These are phyloP conservation scores for Leistus spinibarbis DNA, from an alignment of 2,888 invertebrate species.

Conservation along the genomic window DNA sequence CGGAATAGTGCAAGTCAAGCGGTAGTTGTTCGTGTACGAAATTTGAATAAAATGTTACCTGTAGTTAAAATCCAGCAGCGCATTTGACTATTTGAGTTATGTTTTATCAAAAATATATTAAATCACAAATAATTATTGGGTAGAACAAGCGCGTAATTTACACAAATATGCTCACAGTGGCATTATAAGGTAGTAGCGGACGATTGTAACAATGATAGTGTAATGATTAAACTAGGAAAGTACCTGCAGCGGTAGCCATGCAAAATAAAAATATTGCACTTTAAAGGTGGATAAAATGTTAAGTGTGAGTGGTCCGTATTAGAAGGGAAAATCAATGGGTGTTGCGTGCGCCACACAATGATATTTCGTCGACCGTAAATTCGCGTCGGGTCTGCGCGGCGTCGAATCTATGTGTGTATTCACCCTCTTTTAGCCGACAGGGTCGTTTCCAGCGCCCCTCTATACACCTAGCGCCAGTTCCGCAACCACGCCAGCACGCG, in stretches of 20 bases:
- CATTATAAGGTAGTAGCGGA: neutral
- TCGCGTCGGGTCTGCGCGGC: neutral
- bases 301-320: conserved; percentile 3
- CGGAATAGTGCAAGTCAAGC: conserved; percentile 16
- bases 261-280: conserved; percentile 37
- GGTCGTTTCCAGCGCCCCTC: conserved; percentile 4
- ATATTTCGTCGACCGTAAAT: conserved; percentile 24
- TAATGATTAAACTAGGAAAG: neutral
- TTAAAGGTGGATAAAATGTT: conserved; percentile 38
- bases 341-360: conserved; percentile 31
- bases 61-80: conserved; percentile 39
- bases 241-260: conserved; percentile 38
- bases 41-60: conserved; percentile 27
- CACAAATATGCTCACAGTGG: neutral
- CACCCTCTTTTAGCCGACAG: conserved; percentile 11
- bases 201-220: neutral
- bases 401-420: conserved; percentile 1
- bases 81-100: conserved; percentile 7
- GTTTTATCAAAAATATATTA: neutral
- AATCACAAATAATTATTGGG: neutral
- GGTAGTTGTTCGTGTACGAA: conserved; percentile 12
- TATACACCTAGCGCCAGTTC: conserved; percentile 11
- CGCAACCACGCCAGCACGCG: conserved; percentile 28
- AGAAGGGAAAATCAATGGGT: conserved; percentile 27
- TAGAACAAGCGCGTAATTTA: neutral